Evolutionary conservation across 53 echinoderm and acorn worm genomes (phyloP), one percentile per base, ranked within the genome.

Genomic region (Paracentrotus lividus): DNA sequence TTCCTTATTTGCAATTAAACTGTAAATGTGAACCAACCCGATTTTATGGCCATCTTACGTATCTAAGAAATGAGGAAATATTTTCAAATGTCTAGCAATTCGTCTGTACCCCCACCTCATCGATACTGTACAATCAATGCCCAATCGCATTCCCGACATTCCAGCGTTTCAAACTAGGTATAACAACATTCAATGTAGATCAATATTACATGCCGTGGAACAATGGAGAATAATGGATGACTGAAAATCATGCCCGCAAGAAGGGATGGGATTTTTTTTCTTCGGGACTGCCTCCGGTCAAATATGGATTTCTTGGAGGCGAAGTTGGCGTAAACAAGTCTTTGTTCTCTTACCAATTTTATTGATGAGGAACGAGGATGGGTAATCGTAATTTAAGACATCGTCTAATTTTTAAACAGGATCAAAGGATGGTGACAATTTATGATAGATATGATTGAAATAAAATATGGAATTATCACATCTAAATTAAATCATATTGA

Each of bases 241-340:
- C 58, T 77, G 56, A 55, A 81, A 92, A 92, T 92, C 92, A 78
- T 78, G 92, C 92, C 92, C 81, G 54, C 77, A 57, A 36, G 38
- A 40, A 57, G 77, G 56, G 92, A 40, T 45, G 81, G 78, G 92
- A 92, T 92, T 92, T 92, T 52, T 29, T 67, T 81, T 72, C 67
- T 55, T 52, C 53, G 4, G n/a, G 92, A 78, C 81, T 78, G 92
- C 92, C 92, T 49, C 56, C 52, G 92, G 92, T 5, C 54, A 78
- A 78, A 92, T 92, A 92, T 92, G 42, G 92, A 92, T 92, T 92
- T 92, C 81, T 36, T 26, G 81, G 90, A 72, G 92, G 92, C 77
- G 81, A 92, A 81, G 77, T 92, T 77, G 92, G 81, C 47, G 92
- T 81, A 92, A 92, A 92, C 92, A 92, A 92, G 78, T 92, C 81